Evolutionary conservation across 2,113 vertebrate genomes (phyloP), one percentile per base, ranked within the genome.

Genomic region (Saimiri boliviensis): DNA sequence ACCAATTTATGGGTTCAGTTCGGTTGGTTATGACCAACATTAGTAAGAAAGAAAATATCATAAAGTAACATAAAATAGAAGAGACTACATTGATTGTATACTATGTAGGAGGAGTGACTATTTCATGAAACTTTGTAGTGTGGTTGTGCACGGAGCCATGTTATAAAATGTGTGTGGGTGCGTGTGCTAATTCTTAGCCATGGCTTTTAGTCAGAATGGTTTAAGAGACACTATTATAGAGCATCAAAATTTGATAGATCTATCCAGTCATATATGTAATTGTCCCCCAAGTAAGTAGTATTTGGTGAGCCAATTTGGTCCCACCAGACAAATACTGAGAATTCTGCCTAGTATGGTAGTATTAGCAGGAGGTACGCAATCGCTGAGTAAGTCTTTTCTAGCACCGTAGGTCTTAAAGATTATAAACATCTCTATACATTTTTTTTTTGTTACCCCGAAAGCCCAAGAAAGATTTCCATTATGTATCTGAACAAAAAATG

Each of bases 401-500:
- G 74, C 35, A 27, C 17, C 49, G 25, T 49, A 37, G 49, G 30
- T 87, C 89, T 93, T 84, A 52, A 80, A 70, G 74, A 79, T 79
- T 70, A 47, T 30, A 21, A 63, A 63, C 47, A 3, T 66, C 77
- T 94, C 66, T 70, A 1, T 80, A n/a, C 19, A 16, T 42, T 42
- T 42, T 86, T 60, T 70, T 60, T 60, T 2, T 7, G 54, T n/a
- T 80, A 6, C 25, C 27, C 35, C n/a, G 13, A 90, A 74, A 80
- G 63, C 45, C n/a, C 27, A 42, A 66, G 86, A 86, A 93, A 90
- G 89, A 80, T 73, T 82, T 89, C 76, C 94, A 95, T 92, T 81
- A 93, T 85, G 89, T 52, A 80, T 96, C 68, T 95, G 74, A 82
- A 91, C 86, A 97, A 88, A 88, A 93, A 94, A 70, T 6, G 32